Base-by-base conservation (phyloP, 2,888 invertebrate species). In the Anoplius nigerrimus region DNA sequence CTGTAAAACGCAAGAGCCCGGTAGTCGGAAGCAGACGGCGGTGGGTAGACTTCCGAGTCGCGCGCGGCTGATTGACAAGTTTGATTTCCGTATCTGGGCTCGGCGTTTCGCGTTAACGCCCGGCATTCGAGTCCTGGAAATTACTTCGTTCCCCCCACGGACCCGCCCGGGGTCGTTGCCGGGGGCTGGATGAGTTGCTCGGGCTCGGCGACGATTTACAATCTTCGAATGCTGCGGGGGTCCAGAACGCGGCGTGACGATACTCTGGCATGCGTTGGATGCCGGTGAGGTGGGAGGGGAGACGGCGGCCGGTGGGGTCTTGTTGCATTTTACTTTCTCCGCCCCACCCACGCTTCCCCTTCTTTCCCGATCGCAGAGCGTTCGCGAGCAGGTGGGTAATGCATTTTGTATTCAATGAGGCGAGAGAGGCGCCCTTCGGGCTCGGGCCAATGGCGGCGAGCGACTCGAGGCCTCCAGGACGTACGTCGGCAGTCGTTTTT, bases 401-500 rank as follows among this genome's bases (percentile, higher is more conserved):
- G 73, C 71, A 76, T 66, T 68, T 68, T 74, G 57, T 54, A 68
- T 68, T 72, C 76, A 79, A 70, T 66, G 70, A 73, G 70, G 69
- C 63, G 56, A 43, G 66, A 66, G 63, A 45, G 21, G 34, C 34
- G 20, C 56, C 56, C 56, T 43, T 43, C 3, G n/a, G 11, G n/a
- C 16, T 24, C 54, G 15, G 16, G 55, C 55, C 55, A 55, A 34
- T 34, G 55, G 55, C 55, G 34, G 34, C n/a, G 34, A 16, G 11
- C 34, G 34, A 34, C 34, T 34, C 11, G 34, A 34, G 34, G 34
- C 34, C 11, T 34, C 34, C 11, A 34, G 11, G 1, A 13, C 8
- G 34, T 34, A 34, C 34, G 34, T 34, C 11, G 6, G 34, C 34
- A 2, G 8, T 34, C 34, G 34, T 34, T 34, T 34, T 34, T 34